These are phyloP conservation scores for Copsychus sechellarum DNA, from an alignment of 2,113 vertebrate species.

Conservation along the genomic window DNA sequence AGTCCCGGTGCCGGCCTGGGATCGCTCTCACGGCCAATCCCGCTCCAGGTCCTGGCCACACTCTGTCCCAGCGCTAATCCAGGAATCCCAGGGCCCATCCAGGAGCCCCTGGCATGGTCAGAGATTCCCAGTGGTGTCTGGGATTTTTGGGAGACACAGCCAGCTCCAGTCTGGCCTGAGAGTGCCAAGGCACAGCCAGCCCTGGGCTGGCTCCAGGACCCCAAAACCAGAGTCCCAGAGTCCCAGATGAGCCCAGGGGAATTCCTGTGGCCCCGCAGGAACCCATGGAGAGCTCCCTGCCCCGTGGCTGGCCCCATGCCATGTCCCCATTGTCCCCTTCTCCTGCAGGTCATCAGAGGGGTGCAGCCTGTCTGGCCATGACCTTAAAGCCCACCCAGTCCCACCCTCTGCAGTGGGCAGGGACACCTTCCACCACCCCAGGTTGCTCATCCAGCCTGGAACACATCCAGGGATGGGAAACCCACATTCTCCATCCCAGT, in stretches of 20 bases:
- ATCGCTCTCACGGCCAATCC: not conserved
- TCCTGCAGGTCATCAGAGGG: rapidly evolving
- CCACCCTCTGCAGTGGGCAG: not conserved
- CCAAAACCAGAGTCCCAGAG: rapidly evolving
- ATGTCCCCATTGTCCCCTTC: not conserved
- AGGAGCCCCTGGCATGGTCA: rapidly evolving
- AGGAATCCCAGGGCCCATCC: rapidly evolving
- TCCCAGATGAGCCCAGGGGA: not conserved
- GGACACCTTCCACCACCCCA: not conserved
- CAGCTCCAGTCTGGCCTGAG: not conserved
- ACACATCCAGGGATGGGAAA: not conserved
- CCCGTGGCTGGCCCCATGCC: not conserved
- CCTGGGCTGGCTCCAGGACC: rapidly evolving
- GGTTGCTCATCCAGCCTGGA: not conserved
- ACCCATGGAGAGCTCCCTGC: not conserved
- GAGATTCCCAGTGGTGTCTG: rapidly evolving
- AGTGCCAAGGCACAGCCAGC: rapidly evolving
- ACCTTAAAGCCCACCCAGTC: not conserved
- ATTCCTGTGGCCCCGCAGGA: not conserved
- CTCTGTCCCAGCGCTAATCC: rapidly evolving
- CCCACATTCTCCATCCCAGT: rapidly evolving
- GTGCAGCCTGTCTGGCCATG: not conserved
- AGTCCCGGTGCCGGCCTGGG: too few species aligned
- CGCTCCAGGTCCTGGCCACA: rapidly evolving
- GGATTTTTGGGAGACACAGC: not conserved